Evolutionary conservation across 2,888 invertebrate genomes (phyloP).

Genomic region (Drosophila percnosoma): DNA sequence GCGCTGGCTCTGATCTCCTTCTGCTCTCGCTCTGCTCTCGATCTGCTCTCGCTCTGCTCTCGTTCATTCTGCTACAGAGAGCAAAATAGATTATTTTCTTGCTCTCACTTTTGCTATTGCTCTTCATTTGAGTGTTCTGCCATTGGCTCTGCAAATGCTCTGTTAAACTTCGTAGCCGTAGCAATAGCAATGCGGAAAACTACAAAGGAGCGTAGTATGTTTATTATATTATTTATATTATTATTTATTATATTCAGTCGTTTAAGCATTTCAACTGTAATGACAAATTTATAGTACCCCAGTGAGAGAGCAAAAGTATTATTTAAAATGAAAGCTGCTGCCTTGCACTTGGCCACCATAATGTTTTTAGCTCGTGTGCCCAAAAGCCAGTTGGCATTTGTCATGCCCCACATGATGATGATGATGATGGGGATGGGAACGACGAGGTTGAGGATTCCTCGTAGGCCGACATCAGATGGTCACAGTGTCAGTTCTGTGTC

Average conservation of each 20-base stretch:
- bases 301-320: constrained; percentile 1
- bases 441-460: constrained; percentile 1
- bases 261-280: too few species aligned
- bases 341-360: constrained; percentile 52
- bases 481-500: constrained; percentile 1
- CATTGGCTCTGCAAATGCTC: not conserved
- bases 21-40: too few species aligned
- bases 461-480: constrained; percentile 11
- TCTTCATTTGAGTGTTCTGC: not conserved
- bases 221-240: not conserved
- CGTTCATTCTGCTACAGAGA: not conserved
- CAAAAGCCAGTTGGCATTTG: constrained; percentile 19
- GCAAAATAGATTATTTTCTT: not conserved
- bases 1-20: too few species aligned
- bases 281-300: not conserved
- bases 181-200: not conserved
- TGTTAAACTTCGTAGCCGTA: not conserved
- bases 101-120: too few species aligned
- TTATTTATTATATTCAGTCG: too few species aligned
- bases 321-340: constrained; percentile 32
- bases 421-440: not conserved
- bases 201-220: not conserved
- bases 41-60: not conserved
- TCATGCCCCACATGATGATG: constrained; percentile 13
- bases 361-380: constrained; percentile 15